These are phyloP conservation scores for Melozone crissalis DNA, from an alignment of 2,113 vertebrate species.

Conservation along the genomic window DNA sequence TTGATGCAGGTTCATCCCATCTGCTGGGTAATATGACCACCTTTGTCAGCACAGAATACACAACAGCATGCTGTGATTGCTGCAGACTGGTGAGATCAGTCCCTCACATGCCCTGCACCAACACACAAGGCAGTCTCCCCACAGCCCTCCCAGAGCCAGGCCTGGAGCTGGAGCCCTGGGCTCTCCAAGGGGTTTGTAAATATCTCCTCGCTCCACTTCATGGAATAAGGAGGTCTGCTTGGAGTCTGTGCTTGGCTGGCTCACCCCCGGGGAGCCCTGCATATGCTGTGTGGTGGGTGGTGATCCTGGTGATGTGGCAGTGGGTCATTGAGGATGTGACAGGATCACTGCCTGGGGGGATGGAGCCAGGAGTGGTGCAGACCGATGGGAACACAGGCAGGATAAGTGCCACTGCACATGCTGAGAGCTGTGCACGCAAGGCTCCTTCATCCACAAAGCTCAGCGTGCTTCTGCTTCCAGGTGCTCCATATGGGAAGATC, in stretches of 20 bases:
- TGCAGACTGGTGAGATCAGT: not conserved
- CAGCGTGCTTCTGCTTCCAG: not conserved
- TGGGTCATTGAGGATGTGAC: not conserved
- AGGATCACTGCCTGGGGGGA: not conserved
- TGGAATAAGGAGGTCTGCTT: not conserved
- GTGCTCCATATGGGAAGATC: not conserved
- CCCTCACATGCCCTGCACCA: not conserved
- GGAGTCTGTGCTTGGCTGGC: not conserved
- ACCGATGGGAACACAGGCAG: not conserved
- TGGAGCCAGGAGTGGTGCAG: not conserved
- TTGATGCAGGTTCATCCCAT: not conserved
- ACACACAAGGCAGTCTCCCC: not conserved
- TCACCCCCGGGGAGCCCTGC: accelerated
- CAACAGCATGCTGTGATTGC: not conserved
- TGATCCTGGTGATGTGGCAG: not conserved
- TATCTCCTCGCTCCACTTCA: not conserved
- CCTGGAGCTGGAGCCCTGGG: not conserved
- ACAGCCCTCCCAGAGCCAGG: not conserved
- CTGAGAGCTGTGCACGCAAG: not conserved
- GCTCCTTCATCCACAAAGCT: not conserved
- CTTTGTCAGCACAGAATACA: not conserved
- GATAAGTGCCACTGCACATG: accelerated
- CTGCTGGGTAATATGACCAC: accelerated
- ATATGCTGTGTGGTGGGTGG: not conserved
- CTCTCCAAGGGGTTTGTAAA: not conserved